Evolutionary conservation across 2,797 vertebrate genomes (phyloP), one percentile per base, ranked within the genome.

Genomic region (Acanthopagrus latus): DNA sequence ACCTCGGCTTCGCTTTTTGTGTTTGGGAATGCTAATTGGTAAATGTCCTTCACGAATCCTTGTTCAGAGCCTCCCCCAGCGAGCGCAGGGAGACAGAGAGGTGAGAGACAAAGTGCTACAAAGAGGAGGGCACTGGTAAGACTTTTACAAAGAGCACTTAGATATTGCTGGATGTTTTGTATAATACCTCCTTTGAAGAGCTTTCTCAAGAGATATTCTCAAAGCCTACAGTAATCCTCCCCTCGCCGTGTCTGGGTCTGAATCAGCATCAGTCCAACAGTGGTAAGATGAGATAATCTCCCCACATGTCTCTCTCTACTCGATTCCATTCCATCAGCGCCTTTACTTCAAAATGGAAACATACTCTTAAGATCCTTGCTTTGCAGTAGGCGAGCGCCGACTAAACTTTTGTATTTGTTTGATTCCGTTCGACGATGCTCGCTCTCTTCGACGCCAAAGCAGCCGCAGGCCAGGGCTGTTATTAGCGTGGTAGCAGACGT

Each of bases 71-170:
- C 59, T 88, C 27, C 87, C 81, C 84, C 55, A 8, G 79, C 71
- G 90, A 85, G 50, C 59, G 71, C 81, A 75, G 82, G 75, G 66
- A 86, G 79, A 81, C 76, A 20, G 58, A 82, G 86, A 83, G 87
- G 82, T 87, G 89, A 88, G 87, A 71, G 76, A 78, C 79, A 86
- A 88, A 88, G 70, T 56, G 74, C 80, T 89, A 90, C 82, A 90
- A 88, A 87, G 81, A 82, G 81, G 88, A 88, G 86, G 88, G 81
- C 83, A 78, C 56, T 63, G 76, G 68, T 91, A 91, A 92, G 89
- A 90, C 92, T 90, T 88, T 91, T 90, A 92, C 90, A 93, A 92
- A 93, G 91, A 89, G 80, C 75, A 64, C 86, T 91, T 87, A 86
- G 86, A 93, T 91, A 88, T 91, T 77, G 78, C 74, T 82, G 86